Percentiles rank a stretch among this genome's conserved stretches.
Evolutionary conservation across 2,888 invertebrate species (phyloP).

Genomic region (Lasioglossum pauxillum): DNA sequence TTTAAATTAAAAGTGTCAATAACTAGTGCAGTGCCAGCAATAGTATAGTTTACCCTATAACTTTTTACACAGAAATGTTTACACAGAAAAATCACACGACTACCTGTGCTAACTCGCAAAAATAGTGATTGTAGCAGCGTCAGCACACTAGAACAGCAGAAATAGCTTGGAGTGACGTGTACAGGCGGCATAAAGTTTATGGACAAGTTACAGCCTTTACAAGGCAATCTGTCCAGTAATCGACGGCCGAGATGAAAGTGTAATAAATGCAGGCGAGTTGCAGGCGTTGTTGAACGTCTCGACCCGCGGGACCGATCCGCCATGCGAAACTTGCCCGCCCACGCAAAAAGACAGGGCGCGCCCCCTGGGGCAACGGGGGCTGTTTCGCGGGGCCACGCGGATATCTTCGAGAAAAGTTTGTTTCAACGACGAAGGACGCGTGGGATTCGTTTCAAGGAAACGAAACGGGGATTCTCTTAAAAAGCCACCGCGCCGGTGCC

Average conservation of each 20-base stretch:
- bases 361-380: conserved; percentile 1
- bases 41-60: no score
- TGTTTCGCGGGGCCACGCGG: conserved; percentile 12
- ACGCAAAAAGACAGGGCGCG: neutral
- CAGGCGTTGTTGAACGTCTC: neutral
- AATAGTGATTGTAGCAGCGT: neutral
- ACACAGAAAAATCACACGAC: neutral
- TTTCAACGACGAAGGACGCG: conserved; percentile 19
- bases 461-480: neutral
- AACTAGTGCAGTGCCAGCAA: no score
- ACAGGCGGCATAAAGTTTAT: neutral
- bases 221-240: neutral
- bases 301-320: conserved; percentile 7
- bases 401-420: conserved; percentile 28
- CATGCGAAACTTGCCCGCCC: conserved; percentile 2
- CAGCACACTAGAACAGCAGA: neutral
- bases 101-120: neutral
- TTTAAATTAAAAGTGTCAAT: no score
- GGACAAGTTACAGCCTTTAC: neutral
- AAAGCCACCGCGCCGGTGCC: neutral
- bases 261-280: neutral
- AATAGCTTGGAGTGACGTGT: neutral
- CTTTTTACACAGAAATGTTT: neutral
- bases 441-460: conserved; percentile 22
- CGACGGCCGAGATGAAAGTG: neutral